These are phyloP conservation scores for Idris sp. DNA, from an alignment of 1,140 invertebrate species.

Conservation along the genomic window DNA sequence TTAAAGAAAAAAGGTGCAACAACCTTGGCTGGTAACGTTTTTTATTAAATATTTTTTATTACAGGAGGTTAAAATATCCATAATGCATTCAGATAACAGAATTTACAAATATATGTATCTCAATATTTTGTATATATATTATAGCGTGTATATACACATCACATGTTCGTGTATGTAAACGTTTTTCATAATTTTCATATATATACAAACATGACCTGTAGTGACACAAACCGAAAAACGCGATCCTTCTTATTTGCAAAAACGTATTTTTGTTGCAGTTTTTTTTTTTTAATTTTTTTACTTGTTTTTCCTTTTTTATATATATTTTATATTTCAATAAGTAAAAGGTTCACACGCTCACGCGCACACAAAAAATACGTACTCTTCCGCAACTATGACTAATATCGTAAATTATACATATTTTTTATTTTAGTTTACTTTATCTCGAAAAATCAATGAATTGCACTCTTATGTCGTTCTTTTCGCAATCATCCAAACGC, in stretches of 20 bases:
- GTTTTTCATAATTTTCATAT: constrained; percentile 68
- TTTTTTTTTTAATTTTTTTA: too few species aligned
- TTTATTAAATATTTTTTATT: constrained; percentile 78
- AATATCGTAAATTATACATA: constrained; percentile 49
- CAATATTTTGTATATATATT: constrained; percentile 72
- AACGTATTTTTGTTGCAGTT: constrained; percentile 32
- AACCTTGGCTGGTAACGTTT: constrained; percentile 73
- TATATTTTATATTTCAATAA: too few species aligned
- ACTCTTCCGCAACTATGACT: constrained; percentile 46
- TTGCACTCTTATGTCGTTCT: too few species aligned
- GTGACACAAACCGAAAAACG: constrained; percentile 65
- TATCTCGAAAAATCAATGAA: constrained; percentile 41
- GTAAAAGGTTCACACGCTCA: too few species aligned
- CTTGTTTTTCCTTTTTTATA: too few species aligned
- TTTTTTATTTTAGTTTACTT: too few species aligned
- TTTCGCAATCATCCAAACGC: constrained; percentile 2
- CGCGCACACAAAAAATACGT: constrained; percentile 56
- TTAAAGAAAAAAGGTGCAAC: constrained; percentile 9
- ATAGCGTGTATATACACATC: constrained; percentile 71
- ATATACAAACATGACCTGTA: constrained; percentile 72
- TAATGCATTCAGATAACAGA: constrained; percentile 77
- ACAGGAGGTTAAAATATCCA: constrained; percentile 78
- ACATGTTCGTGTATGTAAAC: constrained; percentile 69
- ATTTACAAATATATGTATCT: constrained; percentile 78
- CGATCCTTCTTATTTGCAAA: constrained; percentile 36